phyloP scores from a whole-genome alignment of 2,797 vertebrate species.

The Xenopus petersii region DNA sequence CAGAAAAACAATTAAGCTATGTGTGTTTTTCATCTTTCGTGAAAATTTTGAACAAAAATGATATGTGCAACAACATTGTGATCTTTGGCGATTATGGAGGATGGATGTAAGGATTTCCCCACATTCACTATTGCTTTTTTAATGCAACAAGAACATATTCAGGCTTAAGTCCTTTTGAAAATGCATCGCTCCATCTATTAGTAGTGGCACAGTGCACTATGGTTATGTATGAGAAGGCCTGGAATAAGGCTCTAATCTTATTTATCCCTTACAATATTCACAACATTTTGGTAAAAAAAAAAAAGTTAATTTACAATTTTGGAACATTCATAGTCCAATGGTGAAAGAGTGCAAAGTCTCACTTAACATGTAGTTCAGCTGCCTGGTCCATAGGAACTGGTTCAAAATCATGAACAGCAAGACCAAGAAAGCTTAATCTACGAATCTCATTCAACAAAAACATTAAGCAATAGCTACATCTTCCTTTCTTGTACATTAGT shows the following conservation, averaged over 20 bases:
- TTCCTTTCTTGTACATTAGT: neutral
- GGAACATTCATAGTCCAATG: no score
- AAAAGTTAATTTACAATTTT: neutral
- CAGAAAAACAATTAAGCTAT: no score
- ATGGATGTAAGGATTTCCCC: neutral
- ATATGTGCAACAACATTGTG: neutral
- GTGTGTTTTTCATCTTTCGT: no score
- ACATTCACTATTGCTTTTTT: slow-evolving; percentile 31
- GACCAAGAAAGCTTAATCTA: neutral
- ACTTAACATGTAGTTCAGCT: neutral
- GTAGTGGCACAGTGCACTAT: slow-evolving; percentile 3
- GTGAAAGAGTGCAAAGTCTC: slow-evolving; percentile 3
- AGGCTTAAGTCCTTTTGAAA: neutral
- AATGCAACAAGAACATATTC: slow-evolving; percentile 13
- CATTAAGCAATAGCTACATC: neutral
- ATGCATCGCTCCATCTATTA: neutral
- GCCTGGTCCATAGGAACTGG: neutral
- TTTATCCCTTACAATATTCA: neutral
- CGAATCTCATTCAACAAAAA: neutral
- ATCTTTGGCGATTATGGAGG: slow-evolving; percentile 14
- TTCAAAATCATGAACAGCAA: neutral
- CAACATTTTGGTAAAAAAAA: neutral
- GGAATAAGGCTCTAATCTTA: neutral
- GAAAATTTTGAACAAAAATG: neutral
- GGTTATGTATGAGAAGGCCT: neutral